Percentiles rank a stretch among this genome's conserved stretches.
phyloP scores from a whole-genome alignment of 1,140 invertebrate species.

The Drosophila orena region DNA sequence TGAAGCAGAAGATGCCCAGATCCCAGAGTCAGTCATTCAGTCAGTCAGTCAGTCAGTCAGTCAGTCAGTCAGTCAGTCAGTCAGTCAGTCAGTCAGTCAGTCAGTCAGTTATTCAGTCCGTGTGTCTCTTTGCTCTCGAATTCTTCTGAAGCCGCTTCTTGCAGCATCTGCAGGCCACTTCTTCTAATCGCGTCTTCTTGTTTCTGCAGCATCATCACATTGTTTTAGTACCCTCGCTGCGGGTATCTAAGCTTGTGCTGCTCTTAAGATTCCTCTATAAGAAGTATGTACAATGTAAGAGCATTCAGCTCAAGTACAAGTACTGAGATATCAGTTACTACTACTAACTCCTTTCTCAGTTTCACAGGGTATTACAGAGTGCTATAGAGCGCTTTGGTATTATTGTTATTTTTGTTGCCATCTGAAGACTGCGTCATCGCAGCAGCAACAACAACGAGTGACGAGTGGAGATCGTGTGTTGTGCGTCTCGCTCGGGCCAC shows the following conservation, averaged over 20 bases:
- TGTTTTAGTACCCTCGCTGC: slow-evolving; percentile 37
- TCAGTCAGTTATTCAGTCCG: slow-evolving; percentile 53
- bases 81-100: slow-evolving; percentile 11
- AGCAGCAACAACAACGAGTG: slow-evolving; percentile 11
- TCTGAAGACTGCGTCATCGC: slow-evolving; percentile 72
- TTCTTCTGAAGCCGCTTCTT: slow-evolving; percentile 27
- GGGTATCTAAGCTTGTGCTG: background rate
- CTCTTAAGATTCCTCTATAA: no score
- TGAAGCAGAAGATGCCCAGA: slow-evolving; percentile 44
- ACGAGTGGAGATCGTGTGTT: slow-evolving; percentile 40
- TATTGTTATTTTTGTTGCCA: slow-evolving; percentile 57
- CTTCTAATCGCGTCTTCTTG: slow-evolving; percentile 71
- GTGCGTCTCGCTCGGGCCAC: slow-evolving; percentile 20
- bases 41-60: slow-evolving; percentile 19
- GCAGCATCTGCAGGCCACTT: slow-evolving; percentile 20
- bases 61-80: slow-evolving; percentile 50
- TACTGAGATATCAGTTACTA: no score
- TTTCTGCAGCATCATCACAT: slow-evolving; percentile 75
- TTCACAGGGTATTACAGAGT: slow-evolving; percentile 8
- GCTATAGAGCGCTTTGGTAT: slow-evolving; percentile 9
- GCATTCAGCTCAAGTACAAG: no score
- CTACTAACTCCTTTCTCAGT: no score
- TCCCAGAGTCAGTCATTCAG: slow-evolving; percentile 34
- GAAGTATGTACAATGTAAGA: no score
- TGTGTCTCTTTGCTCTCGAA: slow-evolving; percentile 31